Evolutionary conservation across 2,888 invertebrate genomes (phyloP), one percentile per base, ranked within the genome.

Genomic region (Carabus problematicus): DNA sequence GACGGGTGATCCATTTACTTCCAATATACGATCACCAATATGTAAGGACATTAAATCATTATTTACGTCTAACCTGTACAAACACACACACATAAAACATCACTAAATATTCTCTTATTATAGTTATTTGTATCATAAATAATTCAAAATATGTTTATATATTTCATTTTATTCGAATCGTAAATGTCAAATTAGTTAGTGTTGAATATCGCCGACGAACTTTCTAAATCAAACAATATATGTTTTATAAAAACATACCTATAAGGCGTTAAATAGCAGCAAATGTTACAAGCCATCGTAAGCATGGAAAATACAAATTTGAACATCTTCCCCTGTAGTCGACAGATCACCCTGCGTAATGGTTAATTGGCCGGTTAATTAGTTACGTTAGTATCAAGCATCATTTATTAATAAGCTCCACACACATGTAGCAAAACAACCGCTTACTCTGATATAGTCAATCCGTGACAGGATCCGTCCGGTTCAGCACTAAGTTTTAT

Each of bases 11-110:
- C 97, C 96, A 84, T 97, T 95, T 59, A 97, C 94, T 85, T 97
- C 97, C 72, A 97, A 84, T 73, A 97, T 94, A 76, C 91, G 87
- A 83, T 97, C 97, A n/a, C 97, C 97, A 74, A 96, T 91, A 80
- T 93, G 95, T 64, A 96, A 84, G 8, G 93, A 90, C 85, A 94
- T 90, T 69, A 94, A 84, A 73, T 93, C 93, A 75, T 90, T 90
- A 75, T 91, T 91, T 70, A 92, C 88, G 77, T 93, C 94, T 76
- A 94, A 86, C 81, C 94, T 94, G 82, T 42, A 82, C 79, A 63
- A 41, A 55, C 12, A 54, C 14, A 12, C 29, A 49, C 61, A 43
- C 14, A 58, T 47, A 67, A 3, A 2, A 29, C 29, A n/a, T 29
- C 6, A 29, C 29, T 29, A 2, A 29, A 29, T 29, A 29, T 29